Evolutionary conservation across 2,113 vertebrate genomes (phyloP).

Genomic region (Myotis lucifugus): DNA sequence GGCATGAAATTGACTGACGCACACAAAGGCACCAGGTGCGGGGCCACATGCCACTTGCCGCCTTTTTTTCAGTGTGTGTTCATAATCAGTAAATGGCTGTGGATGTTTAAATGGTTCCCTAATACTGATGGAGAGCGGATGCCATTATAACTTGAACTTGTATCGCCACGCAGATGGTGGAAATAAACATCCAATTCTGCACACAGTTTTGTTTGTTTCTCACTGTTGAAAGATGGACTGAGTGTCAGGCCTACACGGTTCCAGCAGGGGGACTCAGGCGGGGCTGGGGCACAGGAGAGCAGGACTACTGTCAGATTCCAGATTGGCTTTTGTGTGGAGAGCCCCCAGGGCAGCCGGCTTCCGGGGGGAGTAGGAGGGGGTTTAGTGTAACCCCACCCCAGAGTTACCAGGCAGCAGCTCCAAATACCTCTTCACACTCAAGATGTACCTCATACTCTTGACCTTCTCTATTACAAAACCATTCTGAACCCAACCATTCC

Average conservation of each 20-base stretch:
- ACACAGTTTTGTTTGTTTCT: slow-evolving; percentile 71
- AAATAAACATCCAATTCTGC: slow-evolving; percentile 76
- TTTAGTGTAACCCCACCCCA: not conserved
- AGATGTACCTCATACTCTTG: not conserved
- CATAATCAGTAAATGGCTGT: slow-evolving; percentile 74
- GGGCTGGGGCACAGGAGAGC: not conserved
- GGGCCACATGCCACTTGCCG: slow-evolving; percentile 45
- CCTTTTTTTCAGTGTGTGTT: slow-evolving; percentile 68
- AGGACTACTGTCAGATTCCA: not conserved
- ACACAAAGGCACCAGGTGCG: slow-evolving; percentile 77
- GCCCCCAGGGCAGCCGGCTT: not conserved
- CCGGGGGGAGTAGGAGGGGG: not conserved
- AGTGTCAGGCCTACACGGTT: not conserved
- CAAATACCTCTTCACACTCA: not conserved
- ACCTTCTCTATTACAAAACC: not conserved
- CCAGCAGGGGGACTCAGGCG: not conserved
- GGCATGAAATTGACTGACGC: slow-evolving; percentile 66
- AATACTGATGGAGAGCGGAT: slow-evolving; percentile 76
- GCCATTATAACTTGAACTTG: slow-evolving; percentile 69
- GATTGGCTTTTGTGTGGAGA: not conserved
- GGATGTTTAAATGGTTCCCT: slow-evolving; percentile 66
- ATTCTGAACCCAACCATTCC: not conserved
- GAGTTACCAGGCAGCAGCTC: not conserved
- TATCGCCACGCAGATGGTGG: slow-evolving; percentile 78
- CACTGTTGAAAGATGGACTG: slow-evolving; percentile 63